phyloP scores from a whole-genome alignment of 2,797 vertebrate species.

The Micropoecilia bifurca region DNA sequence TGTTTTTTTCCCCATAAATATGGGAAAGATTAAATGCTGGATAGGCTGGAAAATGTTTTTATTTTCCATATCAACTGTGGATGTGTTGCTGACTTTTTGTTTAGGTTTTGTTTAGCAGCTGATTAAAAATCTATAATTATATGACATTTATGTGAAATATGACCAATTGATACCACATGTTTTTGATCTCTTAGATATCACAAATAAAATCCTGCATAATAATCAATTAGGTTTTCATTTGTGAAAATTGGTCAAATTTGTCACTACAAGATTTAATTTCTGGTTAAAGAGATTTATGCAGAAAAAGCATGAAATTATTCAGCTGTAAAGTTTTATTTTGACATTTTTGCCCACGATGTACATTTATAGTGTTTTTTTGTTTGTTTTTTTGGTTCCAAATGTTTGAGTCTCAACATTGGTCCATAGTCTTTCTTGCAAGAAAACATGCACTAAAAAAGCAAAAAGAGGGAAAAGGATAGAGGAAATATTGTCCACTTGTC shows the following conservation, averaged over 20 bases:
- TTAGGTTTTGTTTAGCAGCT: neutral
- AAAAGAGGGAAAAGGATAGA: neutral
- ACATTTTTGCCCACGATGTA: neutral
- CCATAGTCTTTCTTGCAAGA: neutral
- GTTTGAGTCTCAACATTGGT: neutral
- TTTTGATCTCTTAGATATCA: neutral
- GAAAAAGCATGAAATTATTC: neutral
- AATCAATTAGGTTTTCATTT: neutral
- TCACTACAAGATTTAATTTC: neutral
- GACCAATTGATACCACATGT: neutral
- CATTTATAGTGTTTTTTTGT: neutral
- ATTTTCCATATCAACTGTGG: neutral
- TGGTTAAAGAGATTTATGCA: neutral
- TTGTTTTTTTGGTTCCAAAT: too few species aligned
- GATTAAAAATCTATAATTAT: neutral
- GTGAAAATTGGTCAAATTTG: neutral
- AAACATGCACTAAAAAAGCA: neutral
- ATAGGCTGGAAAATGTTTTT: neutral
- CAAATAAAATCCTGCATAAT: neutral
- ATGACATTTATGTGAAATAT: neutral
- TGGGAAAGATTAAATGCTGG: neutral
- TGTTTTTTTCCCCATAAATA: neutral
- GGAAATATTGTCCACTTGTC: neutral
- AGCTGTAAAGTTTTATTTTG: neutral
- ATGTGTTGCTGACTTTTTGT: neutral